Evolutionary conservation across 2,113 vertebrate species (phyloP).

Genomic region (Pituophis catenifer): DNA sequence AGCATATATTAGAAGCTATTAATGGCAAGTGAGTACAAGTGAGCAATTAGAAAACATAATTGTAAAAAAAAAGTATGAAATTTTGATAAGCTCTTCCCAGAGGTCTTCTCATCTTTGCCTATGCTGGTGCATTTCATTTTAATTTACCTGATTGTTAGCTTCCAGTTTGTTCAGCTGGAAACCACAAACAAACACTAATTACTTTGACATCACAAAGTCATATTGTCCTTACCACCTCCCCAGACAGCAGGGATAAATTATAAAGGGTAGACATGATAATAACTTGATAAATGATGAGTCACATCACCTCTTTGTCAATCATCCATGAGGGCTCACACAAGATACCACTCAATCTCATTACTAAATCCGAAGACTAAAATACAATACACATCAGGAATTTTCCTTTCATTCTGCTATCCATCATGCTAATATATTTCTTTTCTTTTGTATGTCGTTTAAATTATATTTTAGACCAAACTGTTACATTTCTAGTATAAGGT

Average conservation of each 20-base stretch:
- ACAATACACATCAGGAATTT: conserved; percentile 66
- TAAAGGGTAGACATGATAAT: conserved; percentile 74
- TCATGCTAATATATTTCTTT: neutral
- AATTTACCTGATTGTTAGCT: conserved; percentile 81
- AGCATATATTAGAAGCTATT: conserved; percentile 22
- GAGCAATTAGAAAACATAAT: conserved; percentile 29
- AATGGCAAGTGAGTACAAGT: conserved; percentile 49
- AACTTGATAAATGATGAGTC: conserved; percentile 74
- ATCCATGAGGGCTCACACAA: conserved; percentile 66
- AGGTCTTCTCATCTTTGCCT: conserved; percentile 63
- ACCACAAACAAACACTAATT: conserved; percentile 77
- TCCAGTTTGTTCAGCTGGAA: conserved; percentile 80
- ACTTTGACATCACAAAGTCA: conserved; percentile 75
- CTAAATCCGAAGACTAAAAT: conserved; percentile 60
- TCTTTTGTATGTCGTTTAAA: neutral
- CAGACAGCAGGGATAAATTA: conserved; percentile 75
- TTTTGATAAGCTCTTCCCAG: conserved; percentile 69
- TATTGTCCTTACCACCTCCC: conserved; percentile 72
- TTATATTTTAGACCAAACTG: neutral
- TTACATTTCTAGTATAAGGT: neutral
- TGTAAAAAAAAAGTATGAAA: conserved; percentile 59
- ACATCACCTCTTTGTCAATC: conserved; percentile 74
- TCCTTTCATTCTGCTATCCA: neutral
- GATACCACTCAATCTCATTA: conserved; percentile 72
- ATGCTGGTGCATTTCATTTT: conserved; percentile 72